phyloP scores from a whole-genome alignment of 2,888 invertebrate species.

The Catocala fraxini region DNA sequence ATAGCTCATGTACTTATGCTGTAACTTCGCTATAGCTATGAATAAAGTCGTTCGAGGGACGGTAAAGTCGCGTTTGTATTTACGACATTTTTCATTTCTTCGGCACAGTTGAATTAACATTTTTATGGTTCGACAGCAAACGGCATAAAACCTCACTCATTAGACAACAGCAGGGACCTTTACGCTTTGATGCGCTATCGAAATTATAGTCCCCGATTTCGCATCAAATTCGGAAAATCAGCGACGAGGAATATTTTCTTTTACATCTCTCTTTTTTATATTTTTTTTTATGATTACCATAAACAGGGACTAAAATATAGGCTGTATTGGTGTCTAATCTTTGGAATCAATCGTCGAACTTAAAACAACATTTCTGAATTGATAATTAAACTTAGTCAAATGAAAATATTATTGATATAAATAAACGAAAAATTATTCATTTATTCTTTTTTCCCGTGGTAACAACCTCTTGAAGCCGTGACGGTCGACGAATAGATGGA shows the following conservation, averaged over 20 bases:
- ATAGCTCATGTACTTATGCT: constrained; percentile 19
- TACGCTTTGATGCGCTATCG: constrained; percentile 56
- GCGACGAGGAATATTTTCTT: constrained; percentile 21
- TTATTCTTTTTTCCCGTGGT: too few species aligned
- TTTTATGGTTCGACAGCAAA: constrained; percentile 73
- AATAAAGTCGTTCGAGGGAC: constrained; percentile 29
- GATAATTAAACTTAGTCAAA: too few species aligned
- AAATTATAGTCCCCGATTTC: constrained; percentile 58
- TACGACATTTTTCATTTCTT: constrained; percentile 65
- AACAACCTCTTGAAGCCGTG: too few species aligned
- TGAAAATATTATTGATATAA: too few species aligned
- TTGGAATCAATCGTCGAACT: background rate
- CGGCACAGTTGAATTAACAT: constrained; percentile 72
- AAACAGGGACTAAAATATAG: constrained; percentile 14
- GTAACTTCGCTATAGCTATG: constrained; percentile 22
- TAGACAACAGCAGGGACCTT: constrained; percentile 61
- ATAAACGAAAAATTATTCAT: too few species aligned
- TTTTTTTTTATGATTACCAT: constrained; percentile 20
- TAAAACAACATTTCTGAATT: background rate
- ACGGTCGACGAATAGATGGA: too few species aligned
- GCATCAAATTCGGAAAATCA: constrained; percentile 50
- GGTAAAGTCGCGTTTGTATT: constrained; percentile 58
- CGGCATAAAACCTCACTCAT: constrained; percentile 67
- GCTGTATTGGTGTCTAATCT: constrained; percentile 10
- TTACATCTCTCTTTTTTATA: constrained; percentile 15